phyloP scores from a whole-genome alignment of 2,113 vertebrate species.

The Sceloporus tristichus region DNA sequence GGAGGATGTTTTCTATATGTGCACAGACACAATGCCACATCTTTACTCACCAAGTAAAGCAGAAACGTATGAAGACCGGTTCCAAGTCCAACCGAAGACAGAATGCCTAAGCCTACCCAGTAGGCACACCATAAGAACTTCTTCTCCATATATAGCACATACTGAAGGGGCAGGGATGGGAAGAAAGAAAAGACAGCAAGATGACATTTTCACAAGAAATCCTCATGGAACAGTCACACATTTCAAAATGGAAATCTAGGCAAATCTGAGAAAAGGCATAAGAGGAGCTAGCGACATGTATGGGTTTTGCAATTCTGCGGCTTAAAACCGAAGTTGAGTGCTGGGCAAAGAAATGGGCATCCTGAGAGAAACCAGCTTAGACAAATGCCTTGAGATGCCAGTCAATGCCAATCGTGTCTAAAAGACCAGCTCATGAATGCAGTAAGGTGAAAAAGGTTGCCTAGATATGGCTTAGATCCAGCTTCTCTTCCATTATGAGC shows the following conservation, averaged over 20 bases:
- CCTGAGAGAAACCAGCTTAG: not conserved
- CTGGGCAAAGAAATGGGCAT: not conserved
- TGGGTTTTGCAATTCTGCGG: not conserved
- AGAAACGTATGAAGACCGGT: conserved; percentile 90
- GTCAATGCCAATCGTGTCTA: not conserved
- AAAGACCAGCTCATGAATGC: not conserved
- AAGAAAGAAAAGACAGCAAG: not conserved
- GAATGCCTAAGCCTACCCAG: conserved; percentile 90
- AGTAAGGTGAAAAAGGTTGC: not conserved
- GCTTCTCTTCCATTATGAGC: too few species aligned
- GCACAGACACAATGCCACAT: too few species aligned
- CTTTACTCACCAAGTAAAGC: conserved; percentile 89
- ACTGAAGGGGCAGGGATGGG: conserved; percentile 73
- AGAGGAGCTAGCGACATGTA: too few species aligned
- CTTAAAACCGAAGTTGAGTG: not conserved
- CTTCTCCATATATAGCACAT: conserved; percentile 86
- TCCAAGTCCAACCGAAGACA: conserved; percentile 90
- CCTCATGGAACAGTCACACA: not conserved
- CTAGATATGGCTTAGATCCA: too few species aligned
- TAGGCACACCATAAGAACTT: conserved; percentile 90
- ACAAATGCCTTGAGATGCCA: not conserved
- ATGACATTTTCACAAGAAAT: not conserved
- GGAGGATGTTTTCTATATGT: too few species aligned
- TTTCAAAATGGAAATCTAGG: not conserved
- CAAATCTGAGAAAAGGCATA: not conserved